Evolutionary conservation across 2,113 vertebrate species (phyloP), one percentile per base, ranked within the genome.

Genomic region (pig (Sus scrofa)): DNA sequence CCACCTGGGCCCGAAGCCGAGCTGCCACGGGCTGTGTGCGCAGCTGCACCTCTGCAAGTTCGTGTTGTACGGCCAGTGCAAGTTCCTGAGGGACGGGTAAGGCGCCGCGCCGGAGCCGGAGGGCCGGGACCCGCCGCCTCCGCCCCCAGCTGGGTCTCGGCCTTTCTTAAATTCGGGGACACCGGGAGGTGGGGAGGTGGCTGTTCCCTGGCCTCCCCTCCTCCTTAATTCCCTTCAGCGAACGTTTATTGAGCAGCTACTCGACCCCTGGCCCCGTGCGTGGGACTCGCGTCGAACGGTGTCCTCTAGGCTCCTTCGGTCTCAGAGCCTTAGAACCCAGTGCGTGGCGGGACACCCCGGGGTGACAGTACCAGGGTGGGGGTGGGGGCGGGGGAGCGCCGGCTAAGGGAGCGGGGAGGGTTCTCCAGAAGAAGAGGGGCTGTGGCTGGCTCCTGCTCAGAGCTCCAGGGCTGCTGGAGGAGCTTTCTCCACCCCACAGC

Each of bases 41-140:
- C 97, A 91, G 86, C 98, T 99, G 79, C 99, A 99, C 52, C 74
- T 99, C 84, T 99, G 99, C 97, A 98, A 97, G 91, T 99, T 96
- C 93, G 95, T 98, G 96, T 20, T 99, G 30, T 98, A 91, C 52
- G 98, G 99, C 11, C 84, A 89, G 65, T 99, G 98, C 97, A 98
- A 97, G 81, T 97, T 98, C 94, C 27, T 75, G 86, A 30, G 3
- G 56, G 52, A 89, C 78, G 98, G 98, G 99, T 99, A 94, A 98
- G 97, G 32, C 58, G 32, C 34, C n/a, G 54, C 30, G 20, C 34
- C 9, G 44, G 13, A 19, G 54, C 30, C 20, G 26, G 89, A 62
- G 62, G 52, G 74, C 16, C n/a, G 50, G 37, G 18, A 1, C 50
- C 9, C 16, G 58, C 24, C 50, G 0, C 24, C 60, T 8, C 3